phyloP scores from a whole-genome alignment of 1,140 invertebrate genomes.

The Phthorimaea operculella region DNA sequence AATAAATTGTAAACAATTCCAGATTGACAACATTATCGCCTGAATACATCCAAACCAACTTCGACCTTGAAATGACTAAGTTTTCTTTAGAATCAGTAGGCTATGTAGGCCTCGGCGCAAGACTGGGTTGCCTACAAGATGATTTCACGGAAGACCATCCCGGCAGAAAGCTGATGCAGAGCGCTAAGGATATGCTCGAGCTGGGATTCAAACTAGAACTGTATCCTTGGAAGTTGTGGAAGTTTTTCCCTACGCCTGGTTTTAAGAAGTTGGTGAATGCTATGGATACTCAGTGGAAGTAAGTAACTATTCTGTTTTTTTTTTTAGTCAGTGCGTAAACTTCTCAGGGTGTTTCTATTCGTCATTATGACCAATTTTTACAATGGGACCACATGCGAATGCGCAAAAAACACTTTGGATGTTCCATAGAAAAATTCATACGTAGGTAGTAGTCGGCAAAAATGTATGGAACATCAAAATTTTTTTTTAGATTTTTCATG shows the following conservation, averaged over 20 bases:
- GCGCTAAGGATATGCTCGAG: conserved; percentile 71
- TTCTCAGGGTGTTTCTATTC: too few relatives aligned
- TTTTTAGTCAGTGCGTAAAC: not conserved
- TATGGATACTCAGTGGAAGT: conserved; percentile 58
- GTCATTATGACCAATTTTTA: too few relatives aligned
- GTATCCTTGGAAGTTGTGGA: conserved; percentile 71
- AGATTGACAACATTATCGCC: conserved; percentile 30
- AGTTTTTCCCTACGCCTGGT: conserved; percentile 67
- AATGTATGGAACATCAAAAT: too few relatives aligned
- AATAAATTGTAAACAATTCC: too few relatives aligned
- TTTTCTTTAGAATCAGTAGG: conserved; percentile 77
- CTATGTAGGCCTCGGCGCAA: conserved; percentile 73
- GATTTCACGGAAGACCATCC: conserved; percentile 65
- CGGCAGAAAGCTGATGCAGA: conserved; percentile 69
- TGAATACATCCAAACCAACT: conserved; percentile 47
- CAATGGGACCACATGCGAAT: too few relatives aligned
- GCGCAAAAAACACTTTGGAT: too few relatives aligned
- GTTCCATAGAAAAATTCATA: too few relatives aligned
- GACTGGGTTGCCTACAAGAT: conserved; percentile 70
- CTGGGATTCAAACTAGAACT: conserved; percentile 71
- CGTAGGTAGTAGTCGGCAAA: too few relatives aligned
- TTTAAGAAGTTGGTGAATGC: conserved; percentile 68
- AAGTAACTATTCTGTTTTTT: conserved; percentile 23
- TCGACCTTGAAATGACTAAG: conserved; percentile 73
- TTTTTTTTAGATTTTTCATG: too few relatives aligned